A percentile compares a stretch with the other conserved stretches of the same genome.
Conservation (phyloP, 2,888 invertebrate genomes). For the Suillia variegata region DNA sequence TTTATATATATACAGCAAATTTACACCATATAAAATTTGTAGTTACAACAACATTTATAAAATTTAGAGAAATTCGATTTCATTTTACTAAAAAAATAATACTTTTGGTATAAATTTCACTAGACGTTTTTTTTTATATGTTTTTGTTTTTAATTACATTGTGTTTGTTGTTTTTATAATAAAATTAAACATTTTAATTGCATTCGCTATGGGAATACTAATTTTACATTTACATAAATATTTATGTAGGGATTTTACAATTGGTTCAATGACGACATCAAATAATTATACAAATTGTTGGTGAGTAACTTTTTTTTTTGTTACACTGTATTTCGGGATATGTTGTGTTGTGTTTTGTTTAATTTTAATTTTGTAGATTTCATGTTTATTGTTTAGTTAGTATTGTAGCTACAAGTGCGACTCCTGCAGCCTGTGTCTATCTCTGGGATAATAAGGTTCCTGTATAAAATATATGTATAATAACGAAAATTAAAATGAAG, state of each 20-base stretch:
- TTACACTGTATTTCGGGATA: constrained; percentile 38
- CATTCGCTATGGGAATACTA: no score
- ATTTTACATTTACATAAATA: no score
- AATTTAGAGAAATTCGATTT: not conserved
- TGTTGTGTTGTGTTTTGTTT: constrained; percentile 28
- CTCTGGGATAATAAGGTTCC: constrained; percentile 46
- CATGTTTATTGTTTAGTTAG: no score
- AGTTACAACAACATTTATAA: constrained; percentile 1
- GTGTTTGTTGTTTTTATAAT: no score
- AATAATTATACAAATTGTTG: no score
- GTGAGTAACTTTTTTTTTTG: no score
- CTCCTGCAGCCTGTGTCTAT: constrained; percentile 43
- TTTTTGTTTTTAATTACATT: no score
- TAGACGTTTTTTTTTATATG: constrained; percentile 10
- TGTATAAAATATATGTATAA: constrained; percentile 46
- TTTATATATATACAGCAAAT: no score
- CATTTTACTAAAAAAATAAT: constrained; percentile 18
- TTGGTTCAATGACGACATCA: no score
- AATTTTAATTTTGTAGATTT: constrained; percentile 6
- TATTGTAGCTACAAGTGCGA: constrained; percentile 47
- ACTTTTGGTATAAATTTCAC: constrained; percentile 23
- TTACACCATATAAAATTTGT: not conserved
- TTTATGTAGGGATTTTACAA: no score
- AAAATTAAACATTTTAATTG: no score
- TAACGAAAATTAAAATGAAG: constrained; percentile 17